phyloP scores from a whole-genome alignment of 2,888 invertebrate species.

The Beris chalybata region DNA sequence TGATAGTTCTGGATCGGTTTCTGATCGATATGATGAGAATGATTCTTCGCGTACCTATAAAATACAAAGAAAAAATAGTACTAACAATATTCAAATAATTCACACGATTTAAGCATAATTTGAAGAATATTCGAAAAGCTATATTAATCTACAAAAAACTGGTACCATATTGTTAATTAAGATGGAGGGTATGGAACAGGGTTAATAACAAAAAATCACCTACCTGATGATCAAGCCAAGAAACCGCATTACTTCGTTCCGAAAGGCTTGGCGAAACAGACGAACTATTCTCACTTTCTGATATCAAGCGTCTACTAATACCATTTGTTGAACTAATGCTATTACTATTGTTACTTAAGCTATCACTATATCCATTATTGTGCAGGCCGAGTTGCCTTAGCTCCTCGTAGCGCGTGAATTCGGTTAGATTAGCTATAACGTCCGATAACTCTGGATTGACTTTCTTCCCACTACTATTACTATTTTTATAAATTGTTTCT shows the following conservation, averaged over 20 bases:
- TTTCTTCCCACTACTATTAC: neutral
- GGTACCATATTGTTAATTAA: conserved; percentile 5
- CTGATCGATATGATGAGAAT: conserved; percentile 68
- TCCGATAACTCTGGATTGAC: conserved; percentile 41
- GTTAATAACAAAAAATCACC: conserved; percentile 29
- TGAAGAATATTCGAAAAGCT: neutral
- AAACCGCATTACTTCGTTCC: conserved; percentile 43
- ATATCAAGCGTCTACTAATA: conserved; percentile 40
- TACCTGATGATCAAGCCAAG: conserved; percentile 45
- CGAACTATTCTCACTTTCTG: conserved; percentile 44
- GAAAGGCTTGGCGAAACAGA: conserved; percentile 45
- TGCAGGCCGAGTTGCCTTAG: conserved; percentile 30
- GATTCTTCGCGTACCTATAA: conserved; percentile 65
- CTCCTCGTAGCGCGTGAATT: conserved; percentile 41
- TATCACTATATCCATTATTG: conserved; percentile 38
- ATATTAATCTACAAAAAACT: neutral
- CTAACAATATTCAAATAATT: neutral
- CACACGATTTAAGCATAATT: neutral
- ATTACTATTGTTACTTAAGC: conserved; percentile 42
- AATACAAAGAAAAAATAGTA: conserved; percentile 27
- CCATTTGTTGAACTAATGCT: conserved; percentile 27
- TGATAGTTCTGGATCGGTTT: conserved; percentile 62
- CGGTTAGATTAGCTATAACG: conserved; percentile 43
- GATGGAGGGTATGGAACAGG: conserved; percentile 4
- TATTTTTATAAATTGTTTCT: conserved; percentile 26